phyloP scores from a whole-genome alignment of 2,888 invertebrate genomes.

The Pterostichus madidus region DNA sequence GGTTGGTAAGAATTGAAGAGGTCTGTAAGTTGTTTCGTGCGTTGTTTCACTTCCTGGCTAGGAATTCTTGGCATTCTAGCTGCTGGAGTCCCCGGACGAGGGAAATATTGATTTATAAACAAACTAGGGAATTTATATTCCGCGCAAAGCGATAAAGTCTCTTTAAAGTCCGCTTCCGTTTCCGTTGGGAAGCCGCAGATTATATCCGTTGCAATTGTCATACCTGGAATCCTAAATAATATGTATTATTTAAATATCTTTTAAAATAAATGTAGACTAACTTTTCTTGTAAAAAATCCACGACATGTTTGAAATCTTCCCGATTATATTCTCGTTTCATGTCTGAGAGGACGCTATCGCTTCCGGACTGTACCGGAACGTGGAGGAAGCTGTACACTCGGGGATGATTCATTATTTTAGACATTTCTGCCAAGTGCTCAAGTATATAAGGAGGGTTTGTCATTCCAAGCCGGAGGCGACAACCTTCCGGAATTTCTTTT shows the following conservation, averaged over 20 bases:
- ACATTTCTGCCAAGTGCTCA: conserved; percentile 94
- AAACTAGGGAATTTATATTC: conserved; percentile 95
- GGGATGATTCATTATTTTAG: conserved; percentile 91
- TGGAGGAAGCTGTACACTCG: conserved; percentile 97
- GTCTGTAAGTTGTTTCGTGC: conserved; percentile 93
- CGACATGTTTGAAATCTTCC: conserved; percentile 94
- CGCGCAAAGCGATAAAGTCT: conserved; percentile 90
- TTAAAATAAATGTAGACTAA: conserved; percentile 74
- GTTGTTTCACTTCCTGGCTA: conserved; percentile 91
- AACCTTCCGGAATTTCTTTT: conserved; percentile 86
- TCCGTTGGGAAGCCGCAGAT: conserved; percentile 99
- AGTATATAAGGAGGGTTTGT: conserved; percentile 99
- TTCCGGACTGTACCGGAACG: conserved; percentile 98
- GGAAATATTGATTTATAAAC: conserved; percentile 99
- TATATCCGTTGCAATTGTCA: conserved; percentile 98
- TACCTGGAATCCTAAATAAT: conserved; percentile 86
- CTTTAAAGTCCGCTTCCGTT: conserved; percentile 92
- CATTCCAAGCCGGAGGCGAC: conserved; percentile 95
- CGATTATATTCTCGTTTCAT: conserved; percentile 97
- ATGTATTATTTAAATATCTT: not conserved
- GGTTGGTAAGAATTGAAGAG: conserved; percentile 94
- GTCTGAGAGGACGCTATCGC: conserved; percentile 94
- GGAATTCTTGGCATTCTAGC: conserved; percentile 92
- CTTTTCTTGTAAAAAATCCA: conserved; percentile 88
- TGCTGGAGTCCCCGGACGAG: conserved; percentile 97